Evolutionary conservation across 2,797 vertebrate genomes (phyloP).

Genomic region (Platyrinchus mystaceus): DNA sequence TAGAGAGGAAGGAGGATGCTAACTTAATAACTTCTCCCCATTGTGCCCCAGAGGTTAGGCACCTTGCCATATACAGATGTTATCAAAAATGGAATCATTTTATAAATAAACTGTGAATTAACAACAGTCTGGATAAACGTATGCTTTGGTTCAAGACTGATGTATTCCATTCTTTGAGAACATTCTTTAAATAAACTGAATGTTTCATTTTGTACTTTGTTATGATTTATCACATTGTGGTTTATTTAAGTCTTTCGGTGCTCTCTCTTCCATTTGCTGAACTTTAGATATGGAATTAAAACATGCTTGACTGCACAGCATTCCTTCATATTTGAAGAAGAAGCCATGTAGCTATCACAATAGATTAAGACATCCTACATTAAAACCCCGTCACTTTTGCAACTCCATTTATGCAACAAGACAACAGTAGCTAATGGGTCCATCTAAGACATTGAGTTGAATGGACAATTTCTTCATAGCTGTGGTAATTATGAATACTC

Average conservation of each 20-base stretch:
- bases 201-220: conserved; percentile 5
- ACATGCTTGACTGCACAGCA: neutral
- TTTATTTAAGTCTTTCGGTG: conserved; percentile 42
- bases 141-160: conserved; percentile 1
- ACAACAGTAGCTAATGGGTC: conserved; percentile 70
- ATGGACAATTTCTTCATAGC: conserved; percentile 68
- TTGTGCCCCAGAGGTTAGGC: conserved; percentile 40
- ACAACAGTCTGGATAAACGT: neutral
- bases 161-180: conserved; percentile 1
- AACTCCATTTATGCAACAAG: conserved; percentile 68
- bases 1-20: conserved; percentile 23
- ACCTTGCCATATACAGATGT: conserved; percentile 34
- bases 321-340: neutral
- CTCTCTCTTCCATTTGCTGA: conserved; percentile 23
- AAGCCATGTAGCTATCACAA: conserved; percentile 41
- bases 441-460: conserved; percentile 54
- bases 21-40: conserved; percentile 8
- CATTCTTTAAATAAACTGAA: conserved; percentile 3
- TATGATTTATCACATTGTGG: conserved; percentile 20
- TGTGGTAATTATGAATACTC: conserved; percentile 49
- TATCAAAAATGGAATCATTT: conserved; percentile 43
- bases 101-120: conserved; percentile 58
- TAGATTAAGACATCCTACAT: conserved; percentile 43
- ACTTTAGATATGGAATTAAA: conserved; percentile 3
- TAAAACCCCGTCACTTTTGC: conserved; percentile 66